phyloP scores from a whole-genome alignment of 1,140 invertebrate genomes.

The Colletes latitarsis region DNA sequence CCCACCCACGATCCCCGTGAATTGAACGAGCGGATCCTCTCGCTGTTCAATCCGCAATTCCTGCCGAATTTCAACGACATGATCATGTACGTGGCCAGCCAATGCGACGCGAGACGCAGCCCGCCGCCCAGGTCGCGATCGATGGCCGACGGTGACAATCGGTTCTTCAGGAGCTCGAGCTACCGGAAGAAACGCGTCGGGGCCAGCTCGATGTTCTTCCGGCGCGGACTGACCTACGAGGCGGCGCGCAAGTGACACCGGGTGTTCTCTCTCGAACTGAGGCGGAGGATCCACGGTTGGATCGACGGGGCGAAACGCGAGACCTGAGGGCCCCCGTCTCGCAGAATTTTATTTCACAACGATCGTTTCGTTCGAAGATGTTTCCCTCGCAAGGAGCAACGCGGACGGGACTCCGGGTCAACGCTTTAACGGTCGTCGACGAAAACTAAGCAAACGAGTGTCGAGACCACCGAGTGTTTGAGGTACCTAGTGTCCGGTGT shows the following conservation, averaged over 20 bases:
- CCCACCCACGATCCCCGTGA: conserved; percentile 68
- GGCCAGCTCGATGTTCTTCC: conserved; percentile 60
- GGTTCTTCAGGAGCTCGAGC: conserved; percentile 42
- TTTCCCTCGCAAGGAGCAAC: too few relatives aligned
- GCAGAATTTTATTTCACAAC: too few relatives aligned
- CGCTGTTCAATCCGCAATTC: conserved; percentile 77
- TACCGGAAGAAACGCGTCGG: conserved; percentile 48
- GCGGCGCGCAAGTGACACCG: conserved; percentile 50
- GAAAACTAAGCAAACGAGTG: too few relatives aligned
- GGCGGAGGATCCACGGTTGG: conserved; percentile 7
- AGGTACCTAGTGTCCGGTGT: too few relatives aligned
- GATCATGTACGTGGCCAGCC: conserved; percentile 71
- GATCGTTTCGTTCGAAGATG: too few relatives aligned
- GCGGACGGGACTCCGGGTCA: too few relatives aligned
- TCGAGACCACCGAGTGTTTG: background rate
- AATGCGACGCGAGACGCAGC: conserved; percentile 53
- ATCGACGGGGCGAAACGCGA: conserved; percentile 1
- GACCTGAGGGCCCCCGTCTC: too few relatives aligned
- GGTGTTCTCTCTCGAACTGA: conserved; percentile 10
- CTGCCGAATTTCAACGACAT: conserved; percentile 77
- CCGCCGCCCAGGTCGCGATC: conserved; percentile 62
- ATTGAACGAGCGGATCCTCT: conserved; percentile 69
- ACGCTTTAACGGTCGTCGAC: too few relatives aligned
- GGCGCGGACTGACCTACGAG: conserved; percentile 48
- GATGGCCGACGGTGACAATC: conserved; percentile 51